Percentiles rank a stretch among this genome's conserved stretches.
Conservation (phyloP, 2,797 vertebrate species). For the Sebastes wilsoni region DNA sequence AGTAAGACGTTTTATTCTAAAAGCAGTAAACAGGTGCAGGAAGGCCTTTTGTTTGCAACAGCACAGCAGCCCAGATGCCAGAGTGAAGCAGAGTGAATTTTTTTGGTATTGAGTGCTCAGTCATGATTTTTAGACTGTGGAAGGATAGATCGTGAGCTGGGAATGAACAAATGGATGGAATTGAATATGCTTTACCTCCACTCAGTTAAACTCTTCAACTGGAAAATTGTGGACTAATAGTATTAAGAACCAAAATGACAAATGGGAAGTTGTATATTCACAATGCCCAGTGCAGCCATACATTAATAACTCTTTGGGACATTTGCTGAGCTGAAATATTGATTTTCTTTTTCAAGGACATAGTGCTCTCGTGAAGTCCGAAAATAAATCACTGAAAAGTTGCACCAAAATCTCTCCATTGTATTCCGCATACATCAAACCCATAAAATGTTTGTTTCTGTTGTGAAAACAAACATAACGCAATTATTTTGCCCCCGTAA, state of each 20-base stretch:
- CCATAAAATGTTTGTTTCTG: neutral
- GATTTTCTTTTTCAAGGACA: conserved; percentile 40
- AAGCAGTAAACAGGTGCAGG: conserved; percentile 22
- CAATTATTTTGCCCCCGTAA: neutral
- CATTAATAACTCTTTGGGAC: conserved; percentile 47
- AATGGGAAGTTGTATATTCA: conserved; percentile 49
- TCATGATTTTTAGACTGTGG: conserved; percentile 38
- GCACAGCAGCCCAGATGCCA: conserved; percentile 44
- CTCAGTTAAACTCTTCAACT: conserved; percentile 38
- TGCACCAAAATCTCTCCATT: conserved; percentile 13
- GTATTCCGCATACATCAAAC: neutral
- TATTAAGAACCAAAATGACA: conserved; percentile 44
- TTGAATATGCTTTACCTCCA: conserved; percentile 31
- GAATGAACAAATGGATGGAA: conserved; percentile 41
- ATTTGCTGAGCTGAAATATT: conserved; percentile 46
- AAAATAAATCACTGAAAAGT: conserved; percentile 34
- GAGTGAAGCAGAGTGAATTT: conserved; percentile 16
- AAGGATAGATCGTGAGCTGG: conserved; percentile 22
- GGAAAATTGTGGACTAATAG: conserved; percentile 33
- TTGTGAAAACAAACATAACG: neutral
- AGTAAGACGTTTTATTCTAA: conserved; percentile 11
- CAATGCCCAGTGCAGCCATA: conserved; percentile 5
- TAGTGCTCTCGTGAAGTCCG: neutral
- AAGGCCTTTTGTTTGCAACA: conserved; percentile 37
- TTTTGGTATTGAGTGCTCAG: conserved; percentile 37